phyloP scores from a whole-genome alignment of 2,797 vertebrate genomes.

The Poecilia picta region DNA sequence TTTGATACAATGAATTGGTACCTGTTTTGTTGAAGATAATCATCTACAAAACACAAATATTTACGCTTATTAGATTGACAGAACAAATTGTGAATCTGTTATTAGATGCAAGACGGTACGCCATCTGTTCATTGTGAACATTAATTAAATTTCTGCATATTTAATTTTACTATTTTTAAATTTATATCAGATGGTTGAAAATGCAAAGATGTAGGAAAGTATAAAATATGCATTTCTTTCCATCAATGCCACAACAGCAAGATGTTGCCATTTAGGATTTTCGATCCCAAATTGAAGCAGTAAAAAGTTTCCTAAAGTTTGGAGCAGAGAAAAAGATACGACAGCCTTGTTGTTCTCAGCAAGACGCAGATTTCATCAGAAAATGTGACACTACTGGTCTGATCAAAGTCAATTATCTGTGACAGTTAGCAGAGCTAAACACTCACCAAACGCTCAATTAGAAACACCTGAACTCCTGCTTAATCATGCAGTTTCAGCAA shows the following conservation, averaged over 20 bases:
- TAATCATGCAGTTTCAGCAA: neutral
- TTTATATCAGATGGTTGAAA: too few relatives aligned
- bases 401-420: constrained; percentile 5
- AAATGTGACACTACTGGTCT: constrained; percentile 1
- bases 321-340: neutral
- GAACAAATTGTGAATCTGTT: neutral
- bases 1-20: neutral
- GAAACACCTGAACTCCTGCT: constrained; percentile 16
- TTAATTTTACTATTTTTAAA: too few relatives aligned
- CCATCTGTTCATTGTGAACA: neutral
- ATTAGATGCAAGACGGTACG: neutral
- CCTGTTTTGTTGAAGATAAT: neutral
- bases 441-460: constrained; percentile 9
- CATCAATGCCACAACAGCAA: too few relatives aligned
- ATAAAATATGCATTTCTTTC: too few relatives aligned
- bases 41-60: too few relatives aligned
- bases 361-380: neutral
- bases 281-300: too few relatives aligned
- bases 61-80: neutral
- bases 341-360: neutral
- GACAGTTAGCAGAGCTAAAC: constrained; percentile 5
- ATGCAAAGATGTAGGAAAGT: too few relatives aligned
- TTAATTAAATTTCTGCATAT: too few relatives aligned
- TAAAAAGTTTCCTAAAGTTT: too few relatives aligned
- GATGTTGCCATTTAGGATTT: too few relatives aligned